Base-by-base conservation (phyloP, 2,888 invertebrate species). In the Drosophila mimetica region DNA sequence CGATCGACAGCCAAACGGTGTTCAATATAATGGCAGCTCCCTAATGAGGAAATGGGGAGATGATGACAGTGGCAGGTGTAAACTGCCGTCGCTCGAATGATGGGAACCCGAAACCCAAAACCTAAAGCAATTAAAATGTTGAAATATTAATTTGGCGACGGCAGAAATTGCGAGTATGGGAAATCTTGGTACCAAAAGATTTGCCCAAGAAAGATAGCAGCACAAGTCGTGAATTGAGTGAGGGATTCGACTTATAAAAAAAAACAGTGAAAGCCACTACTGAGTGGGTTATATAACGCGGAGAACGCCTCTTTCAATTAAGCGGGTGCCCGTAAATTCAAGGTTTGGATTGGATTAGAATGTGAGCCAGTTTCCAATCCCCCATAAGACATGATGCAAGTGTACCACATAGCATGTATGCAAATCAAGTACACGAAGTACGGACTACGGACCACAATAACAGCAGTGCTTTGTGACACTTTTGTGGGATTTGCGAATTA, bases 1-100 rank as follows among this genome's bases (percentile, higher is more conserved):
- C 88, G 86, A 84, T 88, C 88, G 75, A 74, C 79, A 14, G 42
- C 36, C 53, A 72, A 87, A 87, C 86, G 83, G 79, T 82, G 88
- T 85, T 82, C 83, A 76, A 87, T 82, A 83, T 79, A 81, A 52
- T 39, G 36, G 34, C 48, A 54, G 73, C 69, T 74, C 58, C 74
- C 74, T 71, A 65, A 66, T 74, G 67, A 74, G 53, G 65, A 53
- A 44, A 34, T 44, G 36, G 20, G 20, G 11, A 11, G 46, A 52
- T 28, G 64, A 37, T 50, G 65, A 41, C 53, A 64, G 65, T 48
- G 72, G 74, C 72, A 72, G 74, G 72, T 74, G 72, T 69, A 53
- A 64, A 71, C 57, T 37, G 51, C 13, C 44, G 22, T 22, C 42
- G 42, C 25, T n/a, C 39, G 39, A 32, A 8, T 14, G 46, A 46